Conservation (phyloP, 2,797 vertebrate genomes). For the Coregonus sp. region DNA sequence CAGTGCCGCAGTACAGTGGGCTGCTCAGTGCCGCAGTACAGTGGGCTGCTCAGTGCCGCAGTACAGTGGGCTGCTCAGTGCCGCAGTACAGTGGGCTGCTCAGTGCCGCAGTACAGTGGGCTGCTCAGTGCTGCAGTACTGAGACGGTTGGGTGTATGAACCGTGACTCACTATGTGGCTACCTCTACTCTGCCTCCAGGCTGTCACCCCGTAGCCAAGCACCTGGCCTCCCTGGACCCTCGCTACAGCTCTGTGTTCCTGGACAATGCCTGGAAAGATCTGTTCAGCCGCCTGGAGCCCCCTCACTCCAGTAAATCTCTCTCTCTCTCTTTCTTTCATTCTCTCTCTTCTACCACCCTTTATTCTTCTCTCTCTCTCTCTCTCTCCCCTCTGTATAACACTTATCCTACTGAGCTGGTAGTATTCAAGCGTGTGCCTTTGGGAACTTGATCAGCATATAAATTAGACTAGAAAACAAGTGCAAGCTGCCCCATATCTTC, state of each 20-base stretch:
- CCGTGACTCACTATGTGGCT: background rate
- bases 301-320: conserved; percentile 75
- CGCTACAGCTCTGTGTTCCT: conserved; percentile 90
- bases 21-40: no score
- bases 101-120: no score
- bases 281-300: conserved; percentile 88
- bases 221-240: conserved; percentile 90
- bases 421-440: background rate
- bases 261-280: conserved; percentile 88
- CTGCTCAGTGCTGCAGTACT: background rate
- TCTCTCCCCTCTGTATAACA: background rate
- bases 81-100: background rate
- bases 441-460: background rate
- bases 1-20: no score
- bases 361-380: no score
- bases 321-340: no score
- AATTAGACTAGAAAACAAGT: no score
- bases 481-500: background rate
- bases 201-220: conserved; percentile 94
- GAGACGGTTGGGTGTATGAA: background rate
- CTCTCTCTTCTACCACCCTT: no score
- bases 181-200: conserved; percentile 55
- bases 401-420: background rate
- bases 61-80: no score
- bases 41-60: no score